A percentile compares a stretch with the other conserved stretches of the same genome.
These are phyloP conservation scores for Dendrophyllia cribrosa DNA, from an alignment of 64 coral and sea anemone species.

Conservation along the genomic window DNA sequence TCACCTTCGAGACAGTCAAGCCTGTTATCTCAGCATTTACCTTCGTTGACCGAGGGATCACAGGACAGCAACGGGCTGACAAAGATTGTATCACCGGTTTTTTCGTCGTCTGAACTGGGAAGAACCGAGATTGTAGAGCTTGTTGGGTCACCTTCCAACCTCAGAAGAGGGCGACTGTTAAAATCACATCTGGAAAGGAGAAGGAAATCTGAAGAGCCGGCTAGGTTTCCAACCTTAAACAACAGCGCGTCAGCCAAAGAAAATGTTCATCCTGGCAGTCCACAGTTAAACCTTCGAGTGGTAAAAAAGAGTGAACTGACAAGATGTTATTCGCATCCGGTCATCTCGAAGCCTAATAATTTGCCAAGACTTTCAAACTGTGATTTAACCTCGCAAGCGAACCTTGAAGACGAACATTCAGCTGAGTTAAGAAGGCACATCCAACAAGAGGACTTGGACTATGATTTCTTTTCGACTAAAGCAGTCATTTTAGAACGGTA, in stretches of 20 bases:
- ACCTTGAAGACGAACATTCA: neutral
- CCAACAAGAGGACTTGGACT: neutral
- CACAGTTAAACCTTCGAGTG: neutral
- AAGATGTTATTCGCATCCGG: slow-evolving; percentile 1
- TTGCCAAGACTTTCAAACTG: neutral
- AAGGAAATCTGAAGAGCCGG: neutral
- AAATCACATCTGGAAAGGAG: neutral
- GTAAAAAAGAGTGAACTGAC: neutral
- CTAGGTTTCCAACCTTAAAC: neutral
- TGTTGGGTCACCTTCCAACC: neutral
- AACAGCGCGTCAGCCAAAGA: slow-evolving; percentile 4
- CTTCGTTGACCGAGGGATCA: slow-evolving; percentile 10
- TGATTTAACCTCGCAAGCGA: neutral
- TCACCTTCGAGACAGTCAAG: neutral
- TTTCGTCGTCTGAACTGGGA: neutral
- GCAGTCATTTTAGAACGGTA: slow-evolving; percentile 42
- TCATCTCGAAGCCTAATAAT: neutral
- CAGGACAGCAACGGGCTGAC: slow-evolving; percentile 1
- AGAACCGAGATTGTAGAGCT: slow-evolving; percentile 31
- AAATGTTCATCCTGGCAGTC: neutral
- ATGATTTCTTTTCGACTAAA: slow-evolving; percentile 24
- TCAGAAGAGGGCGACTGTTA: neutral
- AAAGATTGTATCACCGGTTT: slow-evolving; percentile 7
- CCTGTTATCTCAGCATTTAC: slow-evolving; percentile 3
- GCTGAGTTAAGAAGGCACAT: slow-evolving; percentile 32